Conservation (phyloP, 2,113 vertebrate genomes). For the Cryptomyrus ogoouensis region DNA sequence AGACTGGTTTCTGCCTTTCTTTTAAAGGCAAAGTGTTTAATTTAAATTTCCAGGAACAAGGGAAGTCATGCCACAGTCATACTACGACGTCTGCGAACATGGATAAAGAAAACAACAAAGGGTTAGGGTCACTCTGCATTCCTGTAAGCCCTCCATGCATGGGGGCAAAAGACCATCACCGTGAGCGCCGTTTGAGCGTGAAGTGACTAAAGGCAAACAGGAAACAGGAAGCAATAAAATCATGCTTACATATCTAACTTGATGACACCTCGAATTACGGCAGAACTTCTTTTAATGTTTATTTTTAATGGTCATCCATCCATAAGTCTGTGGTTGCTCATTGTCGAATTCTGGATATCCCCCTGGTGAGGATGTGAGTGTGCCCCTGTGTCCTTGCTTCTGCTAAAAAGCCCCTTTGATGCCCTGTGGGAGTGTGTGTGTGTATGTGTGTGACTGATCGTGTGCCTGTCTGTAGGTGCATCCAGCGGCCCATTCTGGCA, state of each 20-base stretch:
- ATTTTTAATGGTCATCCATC: background rate
- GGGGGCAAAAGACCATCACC: slow-evolving; percentile 18
- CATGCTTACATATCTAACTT: background rate
- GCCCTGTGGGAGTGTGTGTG: background rate
- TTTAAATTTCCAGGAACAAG: background rate
- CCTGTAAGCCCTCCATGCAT: slow-evolving; percentile 19
- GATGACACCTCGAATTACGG: background rate
- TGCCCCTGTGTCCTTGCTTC: background rate
- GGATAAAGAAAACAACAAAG: background rate
- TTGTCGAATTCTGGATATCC: background rate
- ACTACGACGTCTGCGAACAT: background rate
- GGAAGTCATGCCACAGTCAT: background rate
- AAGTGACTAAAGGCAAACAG: background rate
- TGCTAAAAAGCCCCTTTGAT: background rate
- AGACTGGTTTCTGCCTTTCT: background rate
- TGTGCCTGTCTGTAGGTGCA: background rate
- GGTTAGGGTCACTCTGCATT: slow-evolving; percentile 40
- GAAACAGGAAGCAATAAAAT: background rate
- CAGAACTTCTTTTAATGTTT: background rate
- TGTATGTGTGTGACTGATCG: background rate
- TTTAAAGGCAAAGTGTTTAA: background rate
- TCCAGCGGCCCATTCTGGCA: background rate
- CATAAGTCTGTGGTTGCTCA: background rate
- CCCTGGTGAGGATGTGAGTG: background rate
- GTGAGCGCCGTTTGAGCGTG: background rate